Evolutionary conservation across 2,888 invertebrate species (phyloP), one percentile per base, ranked within the genome.

Genomic region (Dione vanillae): DNA sequence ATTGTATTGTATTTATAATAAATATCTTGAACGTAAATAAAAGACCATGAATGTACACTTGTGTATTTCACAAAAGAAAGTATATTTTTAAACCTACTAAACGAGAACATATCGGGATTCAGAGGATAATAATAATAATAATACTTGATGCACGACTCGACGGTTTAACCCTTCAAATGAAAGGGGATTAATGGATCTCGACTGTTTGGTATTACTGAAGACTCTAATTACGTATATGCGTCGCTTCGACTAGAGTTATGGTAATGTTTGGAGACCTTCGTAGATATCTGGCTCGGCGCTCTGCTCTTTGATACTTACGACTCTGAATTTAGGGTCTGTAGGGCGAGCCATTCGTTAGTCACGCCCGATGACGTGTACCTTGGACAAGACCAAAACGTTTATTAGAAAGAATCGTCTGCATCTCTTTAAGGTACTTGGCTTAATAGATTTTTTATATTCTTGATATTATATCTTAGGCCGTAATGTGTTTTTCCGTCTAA

Each of bases 291-390:
- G 83, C 83, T 78, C 82, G 82, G 79, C 81, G 86, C 78, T 80
- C 83, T 84, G 83, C 84, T 83, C 86, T 84, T 83, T 89, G 90
- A 92, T 93, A 93, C 93, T 93, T 93, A 93, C 93, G 92, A 90
- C 91, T 93, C 91, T 82, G 92, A 89, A 92, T 92, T 92, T 85
- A 93, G 91, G 92, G 91, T 92, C 91, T 93, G 93, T 89, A 93
- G 93, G 89, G 92, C 93, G 92, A 93, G 92, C 93, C 93, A 93
- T 92, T 93, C 92, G 91, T 93, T 92, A 88, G 91, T 91, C 91
- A 92, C 91, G 92, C 91, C 91, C 87, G 92, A 83, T 92, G 93
- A 92, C 92, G 91, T 92, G 92, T 93, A 92, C 93, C 93, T 93
- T 93, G 92, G 93, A 93, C 93, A 93, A 92, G 88, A 93, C 92